Percentiles rank a stretch among this genome's conserved stretches.
Conservation (phyloP, 2,113 vertebrate genomes). For the Agapornis roseicollis region DNA sequence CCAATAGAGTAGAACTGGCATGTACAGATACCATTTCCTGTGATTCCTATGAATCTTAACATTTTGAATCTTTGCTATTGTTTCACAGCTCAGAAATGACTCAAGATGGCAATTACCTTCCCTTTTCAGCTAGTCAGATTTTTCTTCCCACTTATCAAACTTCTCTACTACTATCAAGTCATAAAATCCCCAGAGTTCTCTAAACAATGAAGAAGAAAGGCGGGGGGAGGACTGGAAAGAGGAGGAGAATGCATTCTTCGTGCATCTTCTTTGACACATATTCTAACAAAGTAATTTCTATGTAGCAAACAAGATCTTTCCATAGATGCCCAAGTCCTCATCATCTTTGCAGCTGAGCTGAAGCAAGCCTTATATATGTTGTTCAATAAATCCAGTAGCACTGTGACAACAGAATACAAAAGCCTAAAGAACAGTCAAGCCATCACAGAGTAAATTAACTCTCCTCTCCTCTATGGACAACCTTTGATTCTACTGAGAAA, state of each 20-base stretch:
- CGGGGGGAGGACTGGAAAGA: not conserved
- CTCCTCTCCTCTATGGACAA: not conserved
- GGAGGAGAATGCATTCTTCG: not conserved
- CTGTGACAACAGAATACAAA: slow-evolving; percentile 44
- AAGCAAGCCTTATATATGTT: not conserved
- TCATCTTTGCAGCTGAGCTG: not conserved
- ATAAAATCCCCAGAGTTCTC: not conserved
- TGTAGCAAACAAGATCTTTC: slow-evolving; percentile 32
- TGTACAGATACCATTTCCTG: not conserved
- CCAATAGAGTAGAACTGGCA: not conserved
- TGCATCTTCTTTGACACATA: not conserved
- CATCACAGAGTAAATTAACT: slow-evolving; percentile 15
- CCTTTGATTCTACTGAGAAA: not conserved
- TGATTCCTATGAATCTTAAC: not conserved
- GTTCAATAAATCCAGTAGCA: not conserved
- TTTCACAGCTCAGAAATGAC: not conserved
- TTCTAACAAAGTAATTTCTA: slow-evolving; percentile 40
- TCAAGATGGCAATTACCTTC: not conserved
- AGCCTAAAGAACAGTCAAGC: slow-evolving; percentile 16
- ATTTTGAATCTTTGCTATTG: not conserved
- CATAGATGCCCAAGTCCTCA: not conserved
- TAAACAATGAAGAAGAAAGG: not conserved
- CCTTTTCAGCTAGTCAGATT: not conserved
- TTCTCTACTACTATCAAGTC: not conserved
- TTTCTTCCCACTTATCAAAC: not conserved